Base-by-base conservation (phyloP, 2,888 invertebrate genomes). In the Rugalucina vietnamica region DNA sequence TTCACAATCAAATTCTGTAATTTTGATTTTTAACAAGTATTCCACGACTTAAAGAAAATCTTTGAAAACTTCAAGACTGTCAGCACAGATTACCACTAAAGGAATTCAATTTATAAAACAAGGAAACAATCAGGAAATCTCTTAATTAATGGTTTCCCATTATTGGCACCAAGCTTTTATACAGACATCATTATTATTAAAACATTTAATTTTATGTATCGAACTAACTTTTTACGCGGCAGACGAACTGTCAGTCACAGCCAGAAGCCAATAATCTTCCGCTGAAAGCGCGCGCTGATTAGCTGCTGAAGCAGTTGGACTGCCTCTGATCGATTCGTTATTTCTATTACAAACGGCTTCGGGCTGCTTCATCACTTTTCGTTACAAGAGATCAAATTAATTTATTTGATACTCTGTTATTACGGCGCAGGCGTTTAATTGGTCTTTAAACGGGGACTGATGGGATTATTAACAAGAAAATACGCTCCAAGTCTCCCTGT, bases 231-330 rank as follows among this genome's bases (percentile, higher is more conserved):
- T 77, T 49, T 39, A 50, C 18, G 34, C 36, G 27, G 60, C 0
- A 70, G 60, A 27, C 1, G 49, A 18, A 32, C 70, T 43, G 39
- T 27, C 60, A 60, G 60, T 60, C 60, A 60, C 60, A 60, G 60
- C 60, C 24, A 60, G 60, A 84, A 85, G 88, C 85, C 88, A 86
- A 85, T 88, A 82, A 88, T 27, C 60, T 73, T 81, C 82, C 65
- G 80, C 82, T 60, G 60, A 60, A 76, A 85, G 81, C 85, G 85
- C 85, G 79, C 74, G 74, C 54, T 83, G 85, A 90, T 90, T 90
- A 89, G 88, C 89, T 87, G 81, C 81, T 78, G 82, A 75, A 73
- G 36, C 70, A 70, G 24, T 70, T 24, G 70, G 70, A 70, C 70
- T 37, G 39, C 70, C 70, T 70, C 70, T 70, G 36, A 70, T 70